phyloP scores from a whole-genome alignment of 2,113 vertebrate genomes.

The Delphinus delphis region DNA sequence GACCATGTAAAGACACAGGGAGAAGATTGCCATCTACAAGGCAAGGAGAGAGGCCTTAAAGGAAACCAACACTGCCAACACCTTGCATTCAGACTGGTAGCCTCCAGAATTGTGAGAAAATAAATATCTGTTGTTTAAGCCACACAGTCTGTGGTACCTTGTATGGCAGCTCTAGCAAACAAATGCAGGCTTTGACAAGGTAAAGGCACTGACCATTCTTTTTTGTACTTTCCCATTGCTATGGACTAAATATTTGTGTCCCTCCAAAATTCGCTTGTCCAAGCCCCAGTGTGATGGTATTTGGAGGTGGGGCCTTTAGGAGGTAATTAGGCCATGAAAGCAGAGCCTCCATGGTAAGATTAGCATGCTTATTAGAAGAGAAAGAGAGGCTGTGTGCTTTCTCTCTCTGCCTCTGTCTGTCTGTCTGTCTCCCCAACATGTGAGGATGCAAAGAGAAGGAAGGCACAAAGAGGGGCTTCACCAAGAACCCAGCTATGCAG shows the following conservation, averaged over 20 bases:
- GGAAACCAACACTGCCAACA: neutral
- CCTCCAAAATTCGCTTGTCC: neutral
- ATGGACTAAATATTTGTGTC: neutral
- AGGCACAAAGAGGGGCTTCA: neutral
- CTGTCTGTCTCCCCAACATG: neutral
- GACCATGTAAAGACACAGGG: neutral
- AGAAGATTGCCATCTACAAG: neutral
- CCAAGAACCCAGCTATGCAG: neutral
- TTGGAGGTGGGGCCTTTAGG: neutral
- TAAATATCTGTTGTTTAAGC: neutral
- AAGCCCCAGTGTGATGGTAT: neutral
- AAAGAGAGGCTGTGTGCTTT: neutral
- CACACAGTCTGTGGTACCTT: neutral
- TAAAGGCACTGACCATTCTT: neutral
- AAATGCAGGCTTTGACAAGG: neutral
- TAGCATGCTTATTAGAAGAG: neutral
- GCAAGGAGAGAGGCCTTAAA: neutral
- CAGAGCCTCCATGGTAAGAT: neutral
- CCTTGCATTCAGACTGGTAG: neutral
- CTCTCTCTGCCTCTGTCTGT: neutral
- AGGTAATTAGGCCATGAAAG: neutral
- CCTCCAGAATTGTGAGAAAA: neutral
- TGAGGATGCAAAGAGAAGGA: neutral
- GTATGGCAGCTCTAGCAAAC: neutral
- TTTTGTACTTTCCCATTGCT: neutral